A percentile compares a stretch with the other conserved stretches of the same genome.
Evolutionary conservation across 2,888 invertebrate species (phyloP).

Genomic region (Noctua fimbriata): DNA sequence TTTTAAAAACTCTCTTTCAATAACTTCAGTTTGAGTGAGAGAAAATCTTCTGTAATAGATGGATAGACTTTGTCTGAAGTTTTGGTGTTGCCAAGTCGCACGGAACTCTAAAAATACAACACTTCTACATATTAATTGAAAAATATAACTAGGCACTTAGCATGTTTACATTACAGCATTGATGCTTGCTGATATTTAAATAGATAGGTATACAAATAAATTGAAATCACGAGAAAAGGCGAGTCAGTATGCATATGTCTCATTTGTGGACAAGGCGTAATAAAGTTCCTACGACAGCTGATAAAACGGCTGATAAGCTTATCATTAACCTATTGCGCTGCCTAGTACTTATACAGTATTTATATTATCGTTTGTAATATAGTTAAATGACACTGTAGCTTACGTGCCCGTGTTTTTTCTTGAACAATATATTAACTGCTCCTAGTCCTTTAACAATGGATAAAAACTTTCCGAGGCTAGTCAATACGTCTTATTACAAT

Average conservation of each 20-base stretch:
- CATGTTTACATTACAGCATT: constrained; percentile 16
- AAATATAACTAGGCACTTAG: constrained; percentile 5
- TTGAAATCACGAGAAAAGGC: constrained; percentile 38
- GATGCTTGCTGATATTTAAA: constrained; percentile 18
- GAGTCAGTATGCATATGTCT: constrained; percentile 35
- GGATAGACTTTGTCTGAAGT: background rate
- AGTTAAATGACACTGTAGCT: constrained; percentile 49
- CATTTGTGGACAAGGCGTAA: constrained; percentile 47
- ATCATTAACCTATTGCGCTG: constrained; percentile 66
- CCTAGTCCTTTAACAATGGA: constrained; percentile 70
- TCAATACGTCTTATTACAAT: constrained; percentile 81
- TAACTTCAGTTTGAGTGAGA: background rate
- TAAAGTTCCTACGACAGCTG: constrained; percentile 46
- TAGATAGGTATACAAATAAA: constrained; percentile 28
- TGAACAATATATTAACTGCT: background rate
- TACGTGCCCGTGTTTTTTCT: constrained; percentile 38
- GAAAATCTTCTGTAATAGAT: background rate
- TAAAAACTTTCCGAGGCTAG: constrained; percentile 73
- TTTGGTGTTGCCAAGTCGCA: background rate
- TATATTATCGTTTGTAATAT: constrained; percentile 57
- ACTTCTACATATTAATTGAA: background rate
- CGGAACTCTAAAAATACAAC: constrained; percentile 4
- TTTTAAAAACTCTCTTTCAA: background rate
- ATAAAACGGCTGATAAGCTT: constrained; percentile 68
- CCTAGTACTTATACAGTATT: constrained; percentile 46